These are phyloP conservation scores for Brienomyrus brachyistius DNA, from an alignment of 2,113 vertebrate genomes.

Conservation along the genomic window DNA sequence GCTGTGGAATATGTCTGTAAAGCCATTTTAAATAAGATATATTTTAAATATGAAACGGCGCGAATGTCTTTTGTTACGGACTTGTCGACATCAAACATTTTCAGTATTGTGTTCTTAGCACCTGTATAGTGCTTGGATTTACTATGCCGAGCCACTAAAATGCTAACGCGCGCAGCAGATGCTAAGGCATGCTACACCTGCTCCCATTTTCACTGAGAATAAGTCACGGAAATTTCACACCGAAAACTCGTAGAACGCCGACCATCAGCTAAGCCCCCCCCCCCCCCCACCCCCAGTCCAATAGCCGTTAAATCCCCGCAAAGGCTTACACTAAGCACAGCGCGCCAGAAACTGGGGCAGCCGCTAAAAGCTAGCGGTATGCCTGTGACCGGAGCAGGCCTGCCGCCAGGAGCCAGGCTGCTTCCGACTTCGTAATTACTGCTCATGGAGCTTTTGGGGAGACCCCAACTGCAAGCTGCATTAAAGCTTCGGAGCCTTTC, in stretches of 20 bases:
- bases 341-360: not conserved
- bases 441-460: not conserved
- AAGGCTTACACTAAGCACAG: slow-evolving; percentile 2
- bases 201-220: slow-evolving; percentile 21
- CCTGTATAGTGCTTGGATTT: not conserved
- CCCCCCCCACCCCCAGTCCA: not conserved
- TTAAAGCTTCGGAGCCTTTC: not conserved
- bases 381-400: not conserved
- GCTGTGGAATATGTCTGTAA: not conserved
- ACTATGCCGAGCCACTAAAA: not conserved
- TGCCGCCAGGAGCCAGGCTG: not conserved
- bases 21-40: not conserved
- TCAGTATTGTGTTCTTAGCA: not conserved
- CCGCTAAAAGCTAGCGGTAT: not conserved
- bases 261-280: not conserved
- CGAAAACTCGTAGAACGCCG: not conserved
- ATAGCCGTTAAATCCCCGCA: not conserved
- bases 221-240: slow-evolving; percentile 31
- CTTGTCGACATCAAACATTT: not conserved
- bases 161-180: not conserved
- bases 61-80: not conserved
- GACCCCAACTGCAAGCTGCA: not conserved
- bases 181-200: not conserved
- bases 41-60: not conserved
- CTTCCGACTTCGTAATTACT: not conserved